Evolutionary conservation across 2,797 vertebrate genomes (phyloP).

Genomic region (Enteromius mattozi): DNA sequence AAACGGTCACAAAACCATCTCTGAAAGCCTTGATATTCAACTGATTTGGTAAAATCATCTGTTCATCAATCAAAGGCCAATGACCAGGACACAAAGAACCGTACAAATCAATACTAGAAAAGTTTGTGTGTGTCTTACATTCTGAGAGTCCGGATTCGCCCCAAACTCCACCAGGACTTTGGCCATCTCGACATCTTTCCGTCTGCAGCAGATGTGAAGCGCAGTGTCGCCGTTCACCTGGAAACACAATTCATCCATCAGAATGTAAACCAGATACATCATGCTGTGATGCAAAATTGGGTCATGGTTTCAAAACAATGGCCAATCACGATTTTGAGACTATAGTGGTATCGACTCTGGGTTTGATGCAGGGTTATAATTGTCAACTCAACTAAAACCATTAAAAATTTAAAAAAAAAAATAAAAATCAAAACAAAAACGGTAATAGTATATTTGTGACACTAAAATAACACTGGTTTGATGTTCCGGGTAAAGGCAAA

Average conservation of each 20-base stretch:
- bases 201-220: slow-evolving; percentile 69
- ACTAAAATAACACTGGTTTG: too few relatives aligned
- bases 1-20: not conserved
- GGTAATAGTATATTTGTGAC: too few relatives aligned
- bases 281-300: not conserved
- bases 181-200: slow-evolving; percentile 65
- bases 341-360: not conserved
- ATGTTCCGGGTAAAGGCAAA: too few relatives aligned
- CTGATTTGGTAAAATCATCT: not conserved
- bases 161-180: slow-evolving; percentile 68
- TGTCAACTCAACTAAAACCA: not conserved
- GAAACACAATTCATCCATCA: slow-evolving; percentile 30
- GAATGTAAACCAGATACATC: slow-evolving; percentile 3
- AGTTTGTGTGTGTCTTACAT: slow-evolving; percentile 61
- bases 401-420: too few relatives aligned
- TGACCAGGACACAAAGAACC: too few relatives aligned
- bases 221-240: slow-evolving; percentile 67
- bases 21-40: not conserved
- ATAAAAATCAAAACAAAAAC: too few relatives aligned
- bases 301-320: slow-evolving; percentile 6
- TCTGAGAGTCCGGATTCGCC: slow-evolving; percentile 65
- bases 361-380: not conserved
- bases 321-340: not conserved
- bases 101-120: not conserved
- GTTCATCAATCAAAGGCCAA: not conserved